Conservation (phyloP, 2,113 vertebrate species). For the Antechinus stuartii region DNA sequence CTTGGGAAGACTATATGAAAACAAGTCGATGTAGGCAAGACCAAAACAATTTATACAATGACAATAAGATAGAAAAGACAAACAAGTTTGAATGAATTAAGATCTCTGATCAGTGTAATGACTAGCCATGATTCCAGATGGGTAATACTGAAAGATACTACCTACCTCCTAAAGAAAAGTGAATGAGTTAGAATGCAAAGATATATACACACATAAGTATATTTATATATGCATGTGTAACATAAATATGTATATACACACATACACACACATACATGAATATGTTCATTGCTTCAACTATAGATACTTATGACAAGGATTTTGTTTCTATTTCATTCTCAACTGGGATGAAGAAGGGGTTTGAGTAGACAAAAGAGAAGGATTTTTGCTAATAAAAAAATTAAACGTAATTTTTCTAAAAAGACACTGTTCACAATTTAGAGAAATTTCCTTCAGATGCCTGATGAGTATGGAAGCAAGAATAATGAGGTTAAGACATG, state of each 20-base stretch:
- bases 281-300: too few relatives aligned
- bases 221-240: too few relatives aligned
- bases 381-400: not conserved
- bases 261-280: too few relatives aligned
- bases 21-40: not conserved
- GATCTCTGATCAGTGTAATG: not conserved
- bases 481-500: not conserved
- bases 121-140: not conserved
- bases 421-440: not conserved
- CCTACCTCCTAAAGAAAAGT: not conserved
- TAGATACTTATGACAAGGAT: too few relatives aligned
- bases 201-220: too few relatives aligned
- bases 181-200: too few relatives aligned
- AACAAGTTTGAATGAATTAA: not conserved
- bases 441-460: not conserved
- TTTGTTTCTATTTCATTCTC: not conserved
- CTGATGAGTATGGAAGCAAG: not conserved
- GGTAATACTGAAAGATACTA: not conserved
- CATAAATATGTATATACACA: too few relatives aligned
- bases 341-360: not conserved
- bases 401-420: not conserved
- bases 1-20: not conserved
- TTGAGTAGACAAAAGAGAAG: not conserved
- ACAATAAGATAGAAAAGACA: not conserved
- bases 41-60: not conserved